Evolutionary conservation across 2,113 vertebrate species (phyloP), one percentile per base, ranked within the genome.

Genomic region (Pseudorhombus dupliciocellatus): DNA sequence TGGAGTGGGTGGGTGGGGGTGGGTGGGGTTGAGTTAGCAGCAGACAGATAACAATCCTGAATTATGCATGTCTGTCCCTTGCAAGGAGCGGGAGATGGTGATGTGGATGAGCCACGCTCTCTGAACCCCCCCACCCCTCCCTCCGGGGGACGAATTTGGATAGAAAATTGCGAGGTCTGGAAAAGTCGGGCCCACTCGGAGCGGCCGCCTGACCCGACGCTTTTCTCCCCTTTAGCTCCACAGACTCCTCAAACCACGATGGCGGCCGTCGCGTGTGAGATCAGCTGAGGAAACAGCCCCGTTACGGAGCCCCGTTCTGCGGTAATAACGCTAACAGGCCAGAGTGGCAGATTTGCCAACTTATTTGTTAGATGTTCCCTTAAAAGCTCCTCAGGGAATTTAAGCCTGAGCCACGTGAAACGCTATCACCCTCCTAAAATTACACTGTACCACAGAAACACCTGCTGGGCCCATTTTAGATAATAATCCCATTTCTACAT

Each of bases 41-140:
- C 79, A 81, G 75, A 88, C 87, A 79, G 87, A 87, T 90, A 89
- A 88, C 86, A 91, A 84, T 86, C 66, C 76, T 91, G 88, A 87
- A 90, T 91, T 83, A 90, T 91, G 88, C 82, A 91, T 88, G 83
- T 75, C 71, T 57, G 80, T 85, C 89, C 85, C 84, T 25, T 28
- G 84, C 68, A 75, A 81, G 73, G 77, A 75, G 66, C 31, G 4
- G 66, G 24, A 14, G 62, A 30, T 18, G 4, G 60, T 18, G 15
- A 0, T 40, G 70, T 70, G 48, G 46, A 64, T 20, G 5, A 80
- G 24, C 28, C 77, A 46, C 67, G 61, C 73, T 69, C 73, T 31
- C 66, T 66, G 31, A 30, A 56, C 8, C 63, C 77, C 86, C 83
- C 84, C 3, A n/a, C n/a, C n/a, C n/a, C n/a, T n/a, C n/a, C n/a